phyloP scores from a whole-genome alignment of 1,140 invertebrate genomes.

The Tetranychus urticae region DNA sequence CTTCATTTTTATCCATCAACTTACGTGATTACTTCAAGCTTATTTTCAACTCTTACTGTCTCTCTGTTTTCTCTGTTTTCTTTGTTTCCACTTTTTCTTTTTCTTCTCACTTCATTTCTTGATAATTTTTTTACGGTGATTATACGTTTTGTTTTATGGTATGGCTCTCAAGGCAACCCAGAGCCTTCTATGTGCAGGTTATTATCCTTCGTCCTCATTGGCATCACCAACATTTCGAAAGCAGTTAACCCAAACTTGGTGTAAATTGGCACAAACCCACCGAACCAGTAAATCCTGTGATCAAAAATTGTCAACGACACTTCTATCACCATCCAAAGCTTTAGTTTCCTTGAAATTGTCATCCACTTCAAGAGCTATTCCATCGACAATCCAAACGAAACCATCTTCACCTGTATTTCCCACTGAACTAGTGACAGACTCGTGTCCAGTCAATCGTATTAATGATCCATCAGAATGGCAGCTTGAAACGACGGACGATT shows the following conservation, averaged over 20 bases:
- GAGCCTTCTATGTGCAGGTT: slow-evolving; percentile 3
- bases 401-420: too few relatives aligned
- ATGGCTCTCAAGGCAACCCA: not conserved
- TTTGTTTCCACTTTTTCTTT: not conserved
- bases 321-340: too few relatives aligned
- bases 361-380: too few relatives aligned
- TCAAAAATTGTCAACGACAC: not conserved
- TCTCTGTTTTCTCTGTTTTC: slow-evolving; percentile 1
- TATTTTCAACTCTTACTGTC: slow-evolving; percentile 7
- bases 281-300: not conserved
- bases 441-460: too few relatives aligned
- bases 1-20: not conserved
- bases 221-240: not conserved
- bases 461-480: too few relatives aligned
- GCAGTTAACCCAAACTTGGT: not conserved
- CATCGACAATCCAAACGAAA: too few relatives aligned
- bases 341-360: too few relatives aligned
- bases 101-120: not conserved
- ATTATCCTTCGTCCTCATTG: not conserved
- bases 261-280: too few relatives aligned
- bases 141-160: not conserved
- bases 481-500: too few relatives aligned
- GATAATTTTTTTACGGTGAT: slow-evolving; percentile 1
- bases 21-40: not conserved
- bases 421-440: too few relatives aligned